phyloP scores from a whole-genome alignment of 2,797 vertebrate species.

The Sebastes variabilis region DNA sequence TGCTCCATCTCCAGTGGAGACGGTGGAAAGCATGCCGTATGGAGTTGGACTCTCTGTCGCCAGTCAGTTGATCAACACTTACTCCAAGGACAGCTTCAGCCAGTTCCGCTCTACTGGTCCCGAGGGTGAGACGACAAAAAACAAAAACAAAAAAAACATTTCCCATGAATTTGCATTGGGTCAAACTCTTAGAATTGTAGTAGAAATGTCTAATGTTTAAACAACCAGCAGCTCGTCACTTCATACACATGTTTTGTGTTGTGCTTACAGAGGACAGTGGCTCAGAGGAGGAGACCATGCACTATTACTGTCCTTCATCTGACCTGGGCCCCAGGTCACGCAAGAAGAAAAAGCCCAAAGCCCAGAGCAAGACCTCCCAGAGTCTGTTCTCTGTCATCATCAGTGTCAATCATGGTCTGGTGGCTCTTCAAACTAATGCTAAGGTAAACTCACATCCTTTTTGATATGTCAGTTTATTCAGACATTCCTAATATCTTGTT shows the following conservation, averaged over 20 bases:
- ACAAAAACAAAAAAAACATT: not conserved
- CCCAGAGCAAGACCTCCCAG: slow-evolving; percentile 90
- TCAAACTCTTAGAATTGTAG: not conserved
- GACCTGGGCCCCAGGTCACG: slow-evolving; percentile 89
- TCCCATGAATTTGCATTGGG: not conserved
- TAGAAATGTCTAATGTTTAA: not conserved
- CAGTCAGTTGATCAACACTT: slow-evolving; percentile 96
- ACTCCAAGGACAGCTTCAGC: slow-evolving; percentile 94
- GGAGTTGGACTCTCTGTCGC: slow-evolving; percentile 96
- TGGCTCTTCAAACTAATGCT: slow-evolving; percentile 89
- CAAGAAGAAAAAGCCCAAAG: slow-evolving; percentile 91
- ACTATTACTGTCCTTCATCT: slow-evolving; percentile 86
- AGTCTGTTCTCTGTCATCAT: slow-evolving; percentile 93
- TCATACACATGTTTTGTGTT: slow-evolving; percentile 3
- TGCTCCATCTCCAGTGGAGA: slow-evolving; percentile 97
- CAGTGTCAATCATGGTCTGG: slow-evolving; percentile 90
- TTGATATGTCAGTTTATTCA: not conserved
- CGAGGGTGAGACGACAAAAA: slow-evolving; percentile 84
- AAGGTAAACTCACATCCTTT: slow-evolving; percentile 81
- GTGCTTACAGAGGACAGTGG: slow-evolving; percentile 91
- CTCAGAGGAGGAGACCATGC: slow-evolving; percentile 94
- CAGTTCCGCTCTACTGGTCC: slow-evolving; percentile 91
- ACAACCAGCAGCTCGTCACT: not conserved
- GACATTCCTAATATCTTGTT: not conserved
- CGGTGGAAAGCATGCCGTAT: slow-evolving; percentile 94